phyloP scores from a whole-genome alignment of 2,888 invertebrate genomes.

The Epistrophe grossulariae region DNA sequence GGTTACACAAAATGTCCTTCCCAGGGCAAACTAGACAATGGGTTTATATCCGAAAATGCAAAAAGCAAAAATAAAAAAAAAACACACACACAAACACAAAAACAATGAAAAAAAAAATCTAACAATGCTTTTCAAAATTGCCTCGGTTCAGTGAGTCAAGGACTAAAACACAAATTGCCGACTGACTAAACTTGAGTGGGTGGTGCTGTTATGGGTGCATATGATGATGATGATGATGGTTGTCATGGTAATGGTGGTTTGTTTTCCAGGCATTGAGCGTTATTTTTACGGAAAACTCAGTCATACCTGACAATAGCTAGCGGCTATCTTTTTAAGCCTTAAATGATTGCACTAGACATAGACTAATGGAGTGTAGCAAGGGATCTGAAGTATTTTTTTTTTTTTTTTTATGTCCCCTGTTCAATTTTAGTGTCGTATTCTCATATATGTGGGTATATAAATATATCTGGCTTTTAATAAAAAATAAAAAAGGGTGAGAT shows the following conservation, averaged over 20 bases:
- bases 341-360: constrained; percentile 50
- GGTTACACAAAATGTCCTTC: constrained; percentile 47
- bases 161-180: constrained; percentile 38
- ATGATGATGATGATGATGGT: constrained; percentile 10
- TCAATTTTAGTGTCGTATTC: neutral
- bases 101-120: constrained; percentile 15
- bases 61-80: neutral
- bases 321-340: constrained; percentile 48
- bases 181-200: constrained; percentile 34
- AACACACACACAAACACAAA: neutral
- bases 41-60: constrained; percentile 24
- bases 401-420: neutral
- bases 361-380: constrained; percentile 60
- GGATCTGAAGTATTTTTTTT: constrained; percentile 9
- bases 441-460: too few relatives aligned
- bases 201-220: neutral
- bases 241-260: constrained; percentile 29
- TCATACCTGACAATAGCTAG: constrained; percentile 59
- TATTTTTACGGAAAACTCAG: constrained; percentile 44
- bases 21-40: constrained; percentile 44
- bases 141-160: constrained; percentile 46
- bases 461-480: neutral
- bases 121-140: constrained; percentile 43
- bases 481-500: neutral
- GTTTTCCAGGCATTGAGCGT: constrained; percentile 24